Base-by-base conservation (phyloP, 2,888 invertebrate species). In the Oegoconia quadripuncta region DNA sequence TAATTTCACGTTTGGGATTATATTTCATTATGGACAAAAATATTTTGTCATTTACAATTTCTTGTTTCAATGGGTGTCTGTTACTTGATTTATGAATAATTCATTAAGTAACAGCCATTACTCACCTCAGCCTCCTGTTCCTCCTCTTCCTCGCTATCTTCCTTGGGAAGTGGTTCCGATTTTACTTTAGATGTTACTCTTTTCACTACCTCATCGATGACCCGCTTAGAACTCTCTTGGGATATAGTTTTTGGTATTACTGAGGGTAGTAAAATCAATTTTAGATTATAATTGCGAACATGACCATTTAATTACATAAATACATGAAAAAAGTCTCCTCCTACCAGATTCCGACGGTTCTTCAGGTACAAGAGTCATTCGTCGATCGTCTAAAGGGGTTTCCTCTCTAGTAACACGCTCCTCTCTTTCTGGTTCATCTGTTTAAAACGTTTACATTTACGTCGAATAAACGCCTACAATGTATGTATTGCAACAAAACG, bases 341-440 rank as follows among this genome's bases (percentile, higher is more conserved):
- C 55, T 69, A 65, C 72, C 67, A 54, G 59, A 43, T 22, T 41
- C 42, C 8, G 58, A 37, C 27, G 59, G 46, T 53, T 77, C 77
- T 55, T 79, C 74, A 6, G 74, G 52, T 51, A 83, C 61, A 22
- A 86, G 70, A 25, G 86, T 86, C 84, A 87, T 82, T 44, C 88
- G 74, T 39, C 86, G 71, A 50, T 78, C 78, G n/a, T 64, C 48
- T 34, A 73, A 42, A 18, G 83, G 74, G 4, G 79, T 73, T 42
- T 74, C 79, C 55, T 80, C 80, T 55, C 70, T 69, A 60, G 38
- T 52, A 42, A 37, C 50, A 30, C 62, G 64, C 39, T 75, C 80
- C 38, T 70, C 74, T 34, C 43, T 59, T 48, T 66, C 69, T 33
- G 73, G 54, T 42, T 55, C 52, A 70, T 80, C 80, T 82, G 78